Evolutionary conservation across 2,888 invertebrate species (phyloP), one percentile per base, ranked within the genome.

Genomic region (Eremobia ochroleuca): DNA sequence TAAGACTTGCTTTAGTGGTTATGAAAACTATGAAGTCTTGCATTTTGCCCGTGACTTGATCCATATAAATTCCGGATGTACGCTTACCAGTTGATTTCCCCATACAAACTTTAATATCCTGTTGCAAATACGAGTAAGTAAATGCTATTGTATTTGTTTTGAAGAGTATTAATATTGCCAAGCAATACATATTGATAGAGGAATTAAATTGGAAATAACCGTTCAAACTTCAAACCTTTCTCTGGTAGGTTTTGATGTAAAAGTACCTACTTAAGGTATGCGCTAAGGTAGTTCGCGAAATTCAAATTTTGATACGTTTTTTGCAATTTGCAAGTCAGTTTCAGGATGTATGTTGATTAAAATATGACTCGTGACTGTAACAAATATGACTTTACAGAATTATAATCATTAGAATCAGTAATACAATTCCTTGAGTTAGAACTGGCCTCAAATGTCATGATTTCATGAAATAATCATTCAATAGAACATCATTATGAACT

Each of bases 21-120:
- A 55, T 9, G 9, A 70, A 77, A 43, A 25, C 34, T 6, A 37
- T 49, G 4, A 40, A 28, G n/a, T 25, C 34, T 40, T 49, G 34
- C 40, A 55, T 34, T 43, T 65, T 73, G 34, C 65, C 34, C 3
- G 8, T 43, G 15, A 34, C 52, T 73, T 73, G 21, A 25, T 37
- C 73, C 43, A 43, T 43, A 4, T 59, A 31, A 18, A 52, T 73
- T 18, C 43, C 80, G 59, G 74, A 66, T 73, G 52, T 52, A 73
- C 55, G 43, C 40, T 66, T 43, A 66, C 80, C 34, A 79, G 67
- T 75, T 64, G 49, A 79, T 79, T 81, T 79, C 49, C 67, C 15
- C 15, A 75, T 49, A 75, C 6, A 68, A 75, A 46, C n/a, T 58
- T 66, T 80, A 79, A 79, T 68, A 79, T 79, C 79, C 79, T 79